Conservation (phyloP, 2,797 vertebrate species). For the Danio kyathit region DNA sequence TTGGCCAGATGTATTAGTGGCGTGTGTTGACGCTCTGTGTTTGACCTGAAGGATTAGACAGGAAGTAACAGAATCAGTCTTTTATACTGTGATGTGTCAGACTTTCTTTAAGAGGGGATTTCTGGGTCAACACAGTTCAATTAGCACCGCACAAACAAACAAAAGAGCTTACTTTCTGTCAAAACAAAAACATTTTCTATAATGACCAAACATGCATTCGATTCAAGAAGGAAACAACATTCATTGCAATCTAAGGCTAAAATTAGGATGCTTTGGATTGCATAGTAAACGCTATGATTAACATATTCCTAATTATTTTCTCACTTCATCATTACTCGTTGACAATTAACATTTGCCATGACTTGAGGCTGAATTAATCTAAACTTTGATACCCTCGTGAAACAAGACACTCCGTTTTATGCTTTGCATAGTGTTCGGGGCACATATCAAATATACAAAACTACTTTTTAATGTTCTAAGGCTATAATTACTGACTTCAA, state of each 20-base stretch:
- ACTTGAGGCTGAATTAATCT: constrained; percentile 65
- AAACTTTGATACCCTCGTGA: constrained; percentile 61
- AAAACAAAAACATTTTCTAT: constrained; percentile 10
- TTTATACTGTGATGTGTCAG: constrained; percentile 10
- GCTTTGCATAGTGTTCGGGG: constrained; percentile 56
- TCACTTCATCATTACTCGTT: constrained; percentile 63
- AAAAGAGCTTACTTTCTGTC: constrained; percentile 29
- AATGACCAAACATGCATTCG: constrained; percentile 43
- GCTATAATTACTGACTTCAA: constrained; percentile 66
- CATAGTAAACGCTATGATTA: constrained; percentile 56
- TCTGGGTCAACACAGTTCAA: constrained; percentile 17
- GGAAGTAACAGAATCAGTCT: constrained; percentile 30
- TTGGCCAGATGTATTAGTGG: not conserved
- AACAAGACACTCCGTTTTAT: constrained; percentile 55
- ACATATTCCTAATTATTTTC: constrained; percentile 66
- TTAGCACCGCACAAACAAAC: constrained; percentile 6
- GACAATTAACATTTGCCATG: constrained; percentile 66
- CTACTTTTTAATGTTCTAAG: constrained; percentile 66
- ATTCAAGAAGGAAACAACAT: constrained; percentile 7
- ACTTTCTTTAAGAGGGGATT: constrained; percentile 3
- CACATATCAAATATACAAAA: constrained; percentile 61
- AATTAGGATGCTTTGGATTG: constrained; percentile 44
- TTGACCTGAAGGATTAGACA: constrained; percentile 31
- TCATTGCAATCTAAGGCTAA: constrained; percentile 34
- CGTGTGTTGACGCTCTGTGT: not conserved